phyloP scores from a whole-genome alignment of 2,797 vertebrate species.

The Helicolenus hilgendorfi region DNA sequence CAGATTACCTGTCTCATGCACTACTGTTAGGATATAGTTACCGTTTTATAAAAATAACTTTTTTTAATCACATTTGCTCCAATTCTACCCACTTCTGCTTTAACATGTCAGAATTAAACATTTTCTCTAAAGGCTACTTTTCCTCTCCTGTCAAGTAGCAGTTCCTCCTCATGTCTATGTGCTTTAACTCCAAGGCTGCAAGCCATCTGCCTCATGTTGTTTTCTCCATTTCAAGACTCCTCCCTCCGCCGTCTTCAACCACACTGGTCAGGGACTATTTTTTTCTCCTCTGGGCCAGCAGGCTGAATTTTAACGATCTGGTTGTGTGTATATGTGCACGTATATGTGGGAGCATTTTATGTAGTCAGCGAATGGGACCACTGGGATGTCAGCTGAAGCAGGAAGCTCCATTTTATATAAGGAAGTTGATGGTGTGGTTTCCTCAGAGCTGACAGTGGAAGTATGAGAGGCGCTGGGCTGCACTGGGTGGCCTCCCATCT shows the following conservation, averaged over 20 bases:
- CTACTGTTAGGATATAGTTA: no score
- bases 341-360: neutral
- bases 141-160: neutral
- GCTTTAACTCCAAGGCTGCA: constrained; percentile 1
- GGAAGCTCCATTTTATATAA: constrained; percentile 65
- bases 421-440: constrained; percentile 65
- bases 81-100: no score
- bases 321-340: neutral
- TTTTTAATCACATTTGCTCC: no score
- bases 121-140: neutral
- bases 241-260: neutral
- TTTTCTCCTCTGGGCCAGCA: neutral
- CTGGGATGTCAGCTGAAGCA: constrained; percentile 45
- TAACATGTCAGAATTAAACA: neutral
- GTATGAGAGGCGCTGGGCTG: constrained; percentile 7
- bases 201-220: constrained; percentile 27
- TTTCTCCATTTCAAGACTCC: constrained; percentile 19
- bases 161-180: neutral
- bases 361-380: neutral
- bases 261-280: constrained; percentile 12
- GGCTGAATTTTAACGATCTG: constrained; percentile 11
- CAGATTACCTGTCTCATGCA: no score
- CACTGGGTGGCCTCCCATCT: constrained; percentile 62
- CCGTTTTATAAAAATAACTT: no score
- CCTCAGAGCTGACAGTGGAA: constrained; percentile 36